Percentiles rank a stretch among this genome's conserved stretches.
Conservation (phyloP, 30 jellyfish, hydroid and myxozoan genomes). For the Phacellophora camtschatica region DNA sequence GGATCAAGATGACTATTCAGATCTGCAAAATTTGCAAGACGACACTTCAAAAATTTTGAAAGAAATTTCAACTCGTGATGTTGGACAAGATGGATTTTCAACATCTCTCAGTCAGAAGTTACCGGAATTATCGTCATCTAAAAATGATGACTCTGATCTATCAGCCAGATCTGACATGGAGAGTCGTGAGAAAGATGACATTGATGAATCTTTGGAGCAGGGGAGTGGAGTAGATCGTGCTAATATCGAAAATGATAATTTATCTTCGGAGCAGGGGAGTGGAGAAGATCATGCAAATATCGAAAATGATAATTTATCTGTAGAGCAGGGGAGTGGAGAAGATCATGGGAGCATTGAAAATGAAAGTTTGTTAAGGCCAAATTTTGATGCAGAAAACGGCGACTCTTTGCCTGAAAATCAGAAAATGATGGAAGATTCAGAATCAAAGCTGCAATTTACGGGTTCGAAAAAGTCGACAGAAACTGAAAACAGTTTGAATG, state of each 20-base stretch:
- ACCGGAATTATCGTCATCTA: conserved; percentile 5
- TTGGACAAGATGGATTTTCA: conserved; percentile 16
- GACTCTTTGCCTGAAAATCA: not conserved
- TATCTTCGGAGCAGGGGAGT: conserved; percentile 6
- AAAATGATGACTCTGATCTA: not conserved
- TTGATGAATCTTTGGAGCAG: conserved; percentile 3
- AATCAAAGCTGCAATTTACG: too few relatives aligned
- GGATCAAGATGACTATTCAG: not conserved
- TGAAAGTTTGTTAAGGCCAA: conserved; percentile 13
- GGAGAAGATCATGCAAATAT: conserved; percentile 24
- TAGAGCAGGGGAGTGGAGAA: not conserved
- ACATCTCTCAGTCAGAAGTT: conserved; percentile 9
- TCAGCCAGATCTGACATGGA: not conserved
- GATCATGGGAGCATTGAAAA: conserved; percentile 32
- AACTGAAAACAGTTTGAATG: too few relatives aligned
- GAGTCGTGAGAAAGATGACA: not conserved
- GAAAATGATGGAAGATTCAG: not conserved
- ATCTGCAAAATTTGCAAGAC: conserved; percentile 27
- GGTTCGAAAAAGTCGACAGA: too few relatives aligned
- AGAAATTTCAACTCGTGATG: not conserved
- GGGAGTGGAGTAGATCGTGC: conserved; percentile 34
- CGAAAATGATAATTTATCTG: conserved; percentile 6
- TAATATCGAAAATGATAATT: conserved; percentile 4
- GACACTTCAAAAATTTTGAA: conserved; percentile 39
- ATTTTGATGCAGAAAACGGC: conserved; percentile 36